Conservation (phyloP, 2,888 invertebrate genomes). For the Phyllotreta cruciferae region DNA sequence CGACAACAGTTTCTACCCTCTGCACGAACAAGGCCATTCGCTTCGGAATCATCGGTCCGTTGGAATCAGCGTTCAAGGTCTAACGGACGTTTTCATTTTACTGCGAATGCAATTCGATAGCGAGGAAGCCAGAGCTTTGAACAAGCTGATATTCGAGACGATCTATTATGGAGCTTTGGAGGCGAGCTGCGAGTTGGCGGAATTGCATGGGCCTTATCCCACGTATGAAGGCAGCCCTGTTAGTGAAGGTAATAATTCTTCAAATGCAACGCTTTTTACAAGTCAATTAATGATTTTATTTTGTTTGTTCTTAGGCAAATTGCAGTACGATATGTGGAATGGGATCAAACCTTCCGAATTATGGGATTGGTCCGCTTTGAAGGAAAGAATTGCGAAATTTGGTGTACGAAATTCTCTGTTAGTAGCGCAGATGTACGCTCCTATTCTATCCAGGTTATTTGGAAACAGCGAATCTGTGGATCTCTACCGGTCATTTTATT, state of each 20-base stretch:
- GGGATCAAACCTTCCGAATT: conserved; percentile 81
- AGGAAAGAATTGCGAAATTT: conserved; percentile 82
- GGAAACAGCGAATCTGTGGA: conserved; percentile 99
- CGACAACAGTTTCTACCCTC: conserved; percentile 94
- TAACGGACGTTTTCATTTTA: conserved; percentile 95
- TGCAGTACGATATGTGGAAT: conserved; percentile 98
- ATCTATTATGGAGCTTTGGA: conserved; percentile 97
- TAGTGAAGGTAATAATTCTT: conserved; percentile 66
- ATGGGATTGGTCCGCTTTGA: conserved; percentile 89
- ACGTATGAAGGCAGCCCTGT: conserved; percentile 89
- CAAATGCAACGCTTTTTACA: background rate
- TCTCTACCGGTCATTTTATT: conserved; percentile 97
- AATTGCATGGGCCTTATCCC: conserved; percentile 83
- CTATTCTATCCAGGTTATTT: conserved; percentile 97
- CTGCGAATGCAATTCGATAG: conserved; percentile 95
- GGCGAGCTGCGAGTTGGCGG: conserved; percentile 93
- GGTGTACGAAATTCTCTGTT: conserved; percentile 92
- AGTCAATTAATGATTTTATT: background rate
- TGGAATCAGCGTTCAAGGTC: conserved; percentile 92
- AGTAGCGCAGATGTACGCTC: conserved; percentile 97
- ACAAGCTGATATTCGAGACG: conserved; percentile 97
- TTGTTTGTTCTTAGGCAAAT: conserved; percentile 68
- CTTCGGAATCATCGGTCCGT: conserved; percentile 87
- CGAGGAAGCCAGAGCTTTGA: conserved; percentile 81
- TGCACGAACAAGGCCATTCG: conserved; percentile 86